Conservation (phyloP, 2,113 vertebrate species). For the Amazona vittata region DNA sequence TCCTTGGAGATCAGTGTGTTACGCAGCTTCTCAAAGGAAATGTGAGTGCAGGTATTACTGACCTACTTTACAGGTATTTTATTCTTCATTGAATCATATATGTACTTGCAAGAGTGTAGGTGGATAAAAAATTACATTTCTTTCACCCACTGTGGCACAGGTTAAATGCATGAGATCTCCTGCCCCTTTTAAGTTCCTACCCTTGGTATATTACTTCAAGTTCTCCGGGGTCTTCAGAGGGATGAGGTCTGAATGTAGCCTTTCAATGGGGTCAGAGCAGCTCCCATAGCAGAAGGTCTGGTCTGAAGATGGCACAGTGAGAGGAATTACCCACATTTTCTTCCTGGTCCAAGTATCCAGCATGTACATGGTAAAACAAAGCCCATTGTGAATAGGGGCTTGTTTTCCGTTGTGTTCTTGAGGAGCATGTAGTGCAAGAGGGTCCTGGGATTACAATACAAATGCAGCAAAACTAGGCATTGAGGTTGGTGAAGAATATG, state of each 20-base stretch:
- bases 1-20: background rate
- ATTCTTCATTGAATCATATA: background rate
- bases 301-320: background rate
- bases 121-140: background rate
- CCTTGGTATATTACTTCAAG: background rate
- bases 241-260: accelerated
- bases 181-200: background rate
- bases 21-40: background rate
- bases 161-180: background rate
- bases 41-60: background rate
- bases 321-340: background rate
- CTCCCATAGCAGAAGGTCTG: background rate
- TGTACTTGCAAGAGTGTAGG: background rate
- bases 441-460: background rate
- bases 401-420: background rate
- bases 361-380: background rate
- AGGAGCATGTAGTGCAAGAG: background rate
- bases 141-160: accelerated
- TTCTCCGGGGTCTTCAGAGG: background rate
- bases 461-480: background rate
- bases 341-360: background rate
- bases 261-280: background rate
- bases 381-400: accelerated
- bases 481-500: background rate
- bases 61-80: constrained; percentile 25